Conservation (phyloP, 2,888 invertebrate species). For the Meteorus cinctellus region DNA sequence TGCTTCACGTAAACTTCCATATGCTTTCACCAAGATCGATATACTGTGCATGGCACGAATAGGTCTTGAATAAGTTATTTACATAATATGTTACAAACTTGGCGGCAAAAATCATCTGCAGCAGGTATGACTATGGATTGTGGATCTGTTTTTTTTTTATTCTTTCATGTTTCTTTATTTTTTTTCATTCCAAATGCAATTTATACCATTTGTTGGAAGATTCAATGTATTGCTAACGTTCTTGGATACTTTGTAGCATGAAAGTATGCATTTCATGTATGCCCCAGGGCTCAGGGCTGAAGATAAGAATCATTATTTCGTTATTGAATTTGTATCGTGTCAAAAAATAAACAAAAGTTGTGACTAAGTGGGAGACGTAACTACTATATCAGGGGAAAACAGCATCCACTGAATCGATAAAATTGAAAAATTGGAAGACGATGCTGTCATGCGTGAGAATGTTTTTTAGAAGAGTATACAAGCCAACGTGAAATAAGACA, state of each 20-base stretch:
- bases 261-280: not conserved
- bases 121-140: not conserved
- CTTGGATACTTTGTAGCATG: not conserved
- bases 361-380: too few species aligned
- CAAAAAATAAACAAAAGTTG: too few species aligned
- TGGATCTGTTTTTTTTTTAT: not conserved
- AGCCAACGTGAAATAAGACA: too few species aligned
- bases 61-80: slow-evolving; percentile 22
- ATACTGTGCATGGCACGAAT: slow-evolving; percentile 44
- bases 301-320: too few species aligned
- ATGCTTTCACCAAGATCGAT: slow-evolving; percentile 45
- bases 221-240: not conserved
- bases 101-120: not conserved
- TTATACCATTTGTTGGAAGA: not conserved
- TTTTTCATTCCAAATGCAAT: too few species aligned
- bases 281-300: too few species aligned
- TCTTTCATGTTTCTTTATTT: not conserved
- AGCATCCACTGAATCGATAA: too few species aligned
- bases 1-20: slow-evolving; percentile 31
- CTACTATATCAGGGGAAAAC: too few species aligned
- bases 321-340: too few species aligned
- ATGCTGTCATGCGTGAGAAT: too few species aligned
- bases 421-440: too few species aligned
- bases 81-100: not conserved
- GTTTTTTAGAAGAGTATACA: too few species aligned